Percentiles rank a stretch among this genome's conserved stretches.
Conservation (phyloP, 2,888 invertebrate genomes). For the Mesorhabditis spiculigera region DNA sequence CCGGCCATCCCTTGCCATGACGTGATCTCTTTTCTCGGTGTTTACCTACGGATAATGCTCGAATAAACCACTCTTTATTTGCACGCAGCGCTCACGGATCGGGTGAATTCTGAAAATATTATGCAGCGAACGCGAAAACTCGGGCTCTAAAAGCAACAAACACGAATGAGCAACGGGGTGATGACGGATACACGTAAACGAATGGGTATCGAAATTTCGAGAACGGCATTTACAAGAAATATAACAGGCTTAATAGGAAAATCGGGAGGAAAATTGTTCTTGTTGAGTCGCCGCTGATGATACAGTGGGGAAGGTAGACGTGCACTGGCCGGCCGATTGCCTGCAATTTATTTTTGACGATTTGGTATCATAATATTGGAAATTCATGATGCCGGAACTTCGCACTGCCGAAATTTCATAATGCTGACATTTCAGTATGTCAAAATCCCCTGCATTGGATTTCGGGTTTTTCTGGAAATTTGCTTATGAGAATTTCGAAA, state of each 20-base stretch:
- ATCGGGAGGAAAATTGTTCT: not conserved
- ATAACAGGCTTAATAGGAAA: not conserved
- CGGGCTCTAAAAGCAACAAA: not conserved
- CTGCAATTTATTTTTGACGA: conserved; percentile 12
- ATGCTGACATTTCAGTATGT: too few species aligned
- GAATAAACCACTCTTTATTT: conserved; percentile 1
- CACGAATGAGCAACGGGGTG: not conserved
- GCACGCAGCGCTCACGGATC: not conserved
- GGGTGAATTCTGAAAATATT: not conserved
- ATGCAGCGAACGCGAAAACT: not conserved
- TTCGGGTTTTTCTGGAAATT: too few species aligned
- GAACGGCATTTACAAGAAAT: too few species aligned
- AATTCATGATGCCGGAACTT: too few species aligned
- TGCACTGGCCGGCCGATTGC: conserved; percentile 40
- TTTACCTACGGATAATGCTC: conserved; percentile 1
- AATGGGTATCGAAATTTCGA: too few species aligned
- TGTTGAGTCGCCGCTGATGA: not conserved
- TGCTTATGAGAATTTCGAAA: too few species aligned
- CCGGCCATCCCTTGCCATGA: not conserved
- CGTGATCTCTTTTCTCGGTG: conserved; percentile 6
- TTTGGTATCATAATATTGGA: not conserved
- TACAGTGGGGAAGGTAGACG: conserved; percentile 38
- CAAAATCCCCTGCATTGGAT: too few species aligned
- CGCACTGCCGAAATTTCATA: too few species aligned
- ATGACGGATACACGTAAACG: not conserved